These are phyloP conservation scores for Vidua chalybeata DNA, from an alignment of 2,113 vertebrate species.

Conservation along the genomic window DNA sequence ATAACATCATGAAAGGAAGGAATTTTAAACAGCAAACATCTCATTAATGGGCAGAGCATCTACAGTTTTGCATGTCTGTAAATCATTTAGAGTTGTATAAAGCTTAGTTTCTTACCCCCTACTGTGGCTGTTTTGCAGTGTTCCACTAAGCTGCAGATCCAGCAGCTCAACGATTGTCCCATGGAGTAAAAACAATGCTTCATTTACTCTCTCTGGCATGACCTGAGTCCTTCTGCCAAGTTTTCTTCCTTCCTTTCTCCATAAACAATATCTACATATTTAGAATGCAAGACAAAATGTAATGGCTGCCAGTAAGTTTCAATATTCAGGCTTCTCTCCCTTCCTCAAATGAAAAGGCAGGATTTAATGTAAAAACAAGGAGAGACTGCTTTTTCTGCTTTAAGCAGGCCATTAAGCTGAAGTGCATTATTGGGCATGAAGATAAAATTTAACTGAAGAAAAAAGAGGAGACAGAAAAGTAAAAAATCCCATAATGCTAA, in stretches of 20 bases:
- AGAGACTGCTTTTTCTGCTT: background rate
- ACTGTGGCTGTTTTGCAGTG: slow-evolving; percentile 2
- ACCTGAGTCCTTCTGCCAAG: background rate
- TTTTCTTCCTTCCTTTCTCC: background rate
- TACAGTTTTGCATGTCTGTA: background rate
- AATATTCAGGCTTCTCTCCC: background rate
- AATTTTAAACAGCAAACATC: background rate
- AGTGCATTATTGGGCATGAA: background rate
- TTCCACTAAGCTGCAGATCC: slow-evolving; percentile 9
- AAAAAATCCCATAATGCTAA: background rate
- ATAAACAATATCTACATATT: slow-evolving; percentile 7
- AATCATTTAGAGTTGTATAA: background rate
- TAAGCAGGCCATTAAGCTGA: background rate
- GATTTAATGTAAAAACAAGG: background rate
- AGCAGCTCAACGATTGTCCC: background rate
- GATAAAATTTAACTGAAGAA: background rate
- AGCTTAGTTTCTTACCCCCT: slow-evolving; percentile 16
- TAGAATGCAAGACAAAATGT: background rate
- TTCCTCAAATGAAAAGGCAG: background rate
- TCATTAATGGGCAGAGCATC: background rate
- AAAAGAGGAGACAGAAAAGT: background rate
- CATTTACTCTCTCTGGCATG: background rate
- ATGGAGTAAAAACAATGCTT: slow-evolving; percentile 32
- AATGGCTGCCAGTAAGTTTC: background rate
- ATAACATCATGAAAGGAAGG: background rate